phyloP scores from a whole-genome alignment of 2,113 vertebrate species.

The Channa argus region DNA sequence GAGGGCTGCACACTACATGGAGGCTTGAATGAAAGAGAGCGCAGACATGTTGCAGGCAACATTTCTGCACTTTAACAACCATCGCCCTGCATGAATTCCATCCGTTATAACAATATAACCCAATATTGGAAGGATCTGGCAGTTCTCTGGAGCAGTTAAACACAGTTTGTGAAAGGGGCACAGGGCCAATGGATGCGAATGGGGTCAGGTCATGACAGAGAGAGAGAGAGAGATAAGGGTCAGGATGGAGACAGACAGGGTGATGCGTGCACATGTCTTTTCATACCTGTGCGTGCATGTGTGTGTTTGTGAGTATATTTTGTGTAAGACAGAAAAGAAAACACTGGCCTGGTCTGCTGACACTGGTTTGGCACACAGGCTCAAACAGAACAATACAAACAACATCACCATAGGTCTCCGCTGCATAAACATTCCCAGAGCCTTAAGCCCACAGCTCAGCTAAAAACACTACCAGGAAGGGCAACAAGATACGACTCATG shows the following conservation, averaged over 20 bases:
- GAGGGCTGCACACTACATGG: constrained; percentile 36
- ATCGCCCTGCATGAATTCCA: constrained; percentile 34
- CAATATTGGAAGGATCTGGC: constrained; percentile 21
- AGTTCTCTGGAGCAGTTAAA: constrained; percentile 33
- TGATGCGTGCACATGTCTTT: constrained; percentile 40
- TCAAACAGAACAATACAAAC: constrained; percentile 77
- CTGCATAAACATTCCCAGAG: constrained; percentile 79
- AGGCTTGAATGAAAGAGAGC: constrained; percentile 38
- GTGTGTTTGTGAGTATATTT: constrained; percentile 19
- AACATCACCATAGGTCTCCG: constrained; percentile 65
- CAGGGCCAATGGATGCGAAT: constrained; percentile 10
- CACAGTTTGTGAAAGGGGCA: constrained; percentile 43
- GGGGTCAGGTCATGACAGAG: not conserved
- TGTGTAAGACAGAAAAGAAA: constrained; percentile 36
- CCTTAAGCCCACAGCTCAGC: constrained; percentile 63
- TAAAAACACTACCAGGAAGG: constrained; percentile 59
- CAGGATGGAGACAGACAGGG: constrained; percentile 40
- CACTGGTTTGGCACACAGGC: constrained; percentile 51
- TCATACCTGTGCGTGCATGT: constrained; percentile 11
- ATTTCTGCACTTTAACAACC: constrained; percentile 62
- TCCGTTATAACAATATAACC: constrained; percentile 51
- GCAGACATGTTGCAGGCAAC: constrained; percentile 54
- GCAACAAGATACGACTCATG: constrained; percentile 19
- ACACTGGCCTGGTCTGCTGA: constrained; percentile 61
- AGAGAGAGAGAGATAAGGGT: constrained; percentile 13